Percentiles rank a stretch among this genome's conserved stretches.
These are phyloP conservation scores for Lampris megalopsis DNA, from an alignment of 2,113 vertebrate species.

Conservation along the genomic window DNA sequence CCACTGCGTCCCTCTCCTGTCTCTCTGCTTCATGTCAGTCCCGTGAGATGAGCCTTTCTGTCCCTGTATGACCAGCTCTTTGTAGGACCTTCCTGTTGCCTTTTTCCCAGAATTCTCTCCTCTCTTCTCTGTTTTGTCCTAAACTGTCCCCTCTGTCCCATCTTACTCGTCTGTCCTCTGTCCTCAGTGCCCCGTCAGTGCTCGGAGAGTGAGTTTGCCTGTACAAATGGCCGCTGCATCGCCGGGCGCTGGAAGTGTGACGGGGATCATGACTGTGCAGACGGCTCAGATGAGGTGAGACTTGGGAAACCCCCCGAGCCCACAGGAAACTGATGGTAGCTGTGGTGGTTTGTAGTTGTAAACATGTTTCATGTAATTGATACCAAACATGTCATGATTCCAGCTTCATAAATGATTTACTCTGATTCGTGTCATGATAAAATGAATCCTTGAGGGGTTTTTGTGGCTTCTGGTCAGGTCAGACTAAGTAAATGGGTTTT, in stretches of 20 bases:
- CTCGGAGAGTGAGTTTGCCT: constrained; percentile 96
- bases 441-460: too few species aligned
- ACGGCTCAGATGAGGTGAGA: constrained; percentile 93
- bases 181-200: constrained; percentile 90
- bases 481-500: too few species aligned
- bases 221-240: constrained; percentile 96
- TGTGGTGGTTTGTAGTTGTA: too few species aligned
- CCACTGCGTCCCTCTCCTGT: constrained; percentile 27
- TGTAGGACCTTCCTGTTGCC: constrained; percentile 28
- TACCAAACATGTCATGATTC: too few species aligned
- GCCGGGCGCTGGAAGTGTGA: constrained; percentile 97
- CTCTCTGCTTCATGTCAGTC: constrained; percentile 50
- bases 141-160: neutral
- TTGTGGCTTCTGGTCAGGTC: too few species aligned
- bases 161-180: constrained; percentile 32
- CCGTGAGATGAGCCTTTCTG: constrained; percentile 52
- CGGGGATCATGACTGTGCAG: constrained; percentile 94
- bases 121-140: constrained; percentile 5
- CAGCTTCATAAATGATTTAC: too few species aligned
- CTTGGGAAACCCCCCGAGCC: neutral
- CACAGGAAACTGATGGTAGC: too few species aligned
- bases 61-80: constrained; percentile 16
- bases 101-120: constrained; percentile 42
- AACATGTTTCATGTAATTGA: too few species aligned
- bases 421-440: too few species aligned